Evolutionary conservation across 2,113 vertebrate genomes (phyloP), one percentile per base, ranked within the genome.

Genomic region (Chunga burmeisteri): DNA sequence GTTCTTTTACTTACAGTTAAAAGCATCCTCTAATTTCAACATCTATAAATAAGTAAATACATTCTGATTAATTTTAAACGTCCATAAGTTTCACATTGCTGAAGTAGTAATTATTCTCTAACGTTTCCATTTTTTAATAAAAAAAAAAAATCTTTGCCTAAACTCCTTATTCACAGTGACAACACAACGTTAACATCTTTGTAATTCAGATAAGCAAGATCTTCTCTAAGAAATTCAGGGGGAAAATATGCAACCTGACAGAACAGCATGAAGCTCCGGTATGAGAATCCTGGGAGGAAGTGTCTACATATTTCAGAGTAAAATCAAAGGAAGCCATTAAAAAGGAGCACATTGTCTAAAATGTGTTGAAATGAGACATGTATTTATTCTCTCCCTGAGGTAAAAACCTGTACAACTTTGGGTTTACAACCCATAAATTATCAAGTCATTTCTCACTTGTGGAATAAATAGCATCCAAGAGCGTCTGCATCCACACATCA

Each of bases 341-440:
- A 92, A 97, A 95, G 88, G 92, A 97, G 73, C 93, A 84, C 65
- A n/a, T 97, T 98, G 88, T 97, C 94, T 97, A 87, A 95, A 96
- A 91, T 88, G 96, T 97, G 96, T 95, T 74, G 67, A 93, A 89
- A 92, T 72, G 88, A 97, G 92, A 95, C 56, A 42, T 90, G 90
- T 96, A 96, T 97, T 96, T 97, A 97, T 97, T 96, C 91, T 81
- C 97, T 96, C 96, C 96, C 97, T 44, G 84, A 97, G 96, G 96
- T 96, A 97, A 98, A 96, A 98, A 97, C 95, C 96, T 97, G 92
- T 94, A 96, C 30, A 67, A 97, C 96, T 97, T 98, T 96, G 96
- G 95, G 91, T 98, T 98, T 98, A 97, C 98, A 98, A 88, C 95
- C 92, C 98, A 98, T 98, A 98, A 98, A 98, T 98, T 98, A 98